A percentile compares a stretch with the other conserved stretches of the same genome.
Evolutionary conservation across 2,113 vertebrate species (phyloP).

Genomic region (Aleadryas rufinucha): DNA sequence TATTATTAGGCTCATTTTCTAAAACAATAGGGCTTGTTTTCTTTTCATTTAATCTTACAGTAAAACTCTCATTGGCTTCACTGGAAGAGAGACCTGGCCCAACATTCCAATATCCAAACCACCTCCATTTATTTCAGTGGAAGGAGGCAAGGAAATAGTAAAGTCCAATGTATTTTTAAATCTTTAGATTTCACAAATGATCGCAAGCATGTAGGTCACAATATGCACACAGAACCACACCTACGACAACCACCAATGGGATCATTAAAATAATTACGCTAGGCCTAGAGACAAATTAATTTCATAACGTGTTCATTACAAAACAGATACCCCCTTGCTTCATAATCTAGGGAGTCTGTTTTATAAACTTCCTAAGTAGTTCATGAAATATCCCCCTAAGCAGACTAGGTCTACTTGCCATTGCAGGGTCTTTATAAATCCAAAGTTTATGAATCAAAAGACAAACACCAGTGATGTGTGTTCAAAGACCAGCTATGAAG

Average conservation of each 20-base stretch:
- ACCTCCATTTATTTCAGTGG: neutral
- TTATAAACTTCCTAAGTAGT: constrained; percentile 30
- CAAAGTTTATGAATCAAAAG: neutral
- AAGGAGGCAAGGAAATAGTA: constrained; percentile 16
- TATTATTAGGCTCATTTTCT: neutral
- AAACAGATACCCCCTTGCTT: constrained; percentile 46
- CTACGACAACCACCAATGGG: constrained; percentile 34
- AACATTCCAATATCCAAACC: neutral
- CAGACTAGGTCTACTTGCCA: neutral
- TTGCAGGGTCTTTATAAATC: neutral
- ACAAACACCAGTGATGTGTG: neutral
- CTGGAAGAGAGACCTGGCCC: neutral
- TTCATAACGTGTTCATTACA: constrained; percentile 36
- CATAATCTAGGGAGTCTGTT: constrained; percentile 10
- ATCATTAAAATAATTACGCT: constrained; percentile 58
- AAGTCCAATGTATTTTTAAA: constrained; percentile 7
- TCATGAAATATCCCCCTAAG: constrained; percentile 2
- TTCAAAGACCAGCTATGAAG: neutral
- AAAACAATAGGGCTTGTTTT: neutral
- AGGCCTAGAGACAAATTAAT: constrained; percentile 57
- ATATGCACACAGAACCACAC: constrained; percentile 33
- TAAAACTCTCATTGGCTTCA: neutral
- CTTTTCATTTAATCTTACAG: neutral
- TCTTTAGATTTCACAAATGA: constrained; percentile 37
- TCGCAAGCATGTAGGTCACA: constrained; percentile 41